These are phyloP conservation scores for Sarcophaga rosellei DNA, from an alignment of 2,888 invertebrate genomes.

Conservation along the genomic window DNA sequence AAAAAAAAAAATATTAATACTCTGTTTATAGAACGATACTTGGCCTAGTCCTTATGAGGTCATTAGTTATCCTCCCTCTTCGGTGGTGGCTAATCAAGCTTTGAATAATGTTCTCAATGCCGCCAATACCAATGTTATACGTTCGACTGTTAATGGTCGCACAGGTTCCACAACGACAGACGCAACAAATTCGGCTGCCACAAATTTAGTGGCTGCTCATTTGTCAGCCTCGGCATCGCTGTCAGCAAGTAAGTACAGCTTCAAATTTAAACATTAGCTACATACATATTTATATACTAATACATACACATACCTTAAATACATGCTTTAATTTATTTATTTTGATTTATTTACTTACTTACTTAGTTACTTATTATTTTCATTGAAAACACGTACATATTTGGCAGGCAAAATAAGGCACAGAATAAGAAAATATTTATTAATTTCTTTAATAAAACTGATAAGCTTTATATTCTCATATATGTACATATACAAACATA, in stretches of 20 bases:
- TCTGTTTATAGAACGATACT: constrained; percentile 75
- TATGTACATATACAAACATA: neutral
- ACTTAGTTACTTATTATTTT: constrained; percentile 18
- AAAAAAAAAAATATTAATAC: neutral
- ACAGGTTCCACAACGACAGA: constrained; percentile 70
- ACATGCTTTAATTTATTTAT: constrained; percentile 12
- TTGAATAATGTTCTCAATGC: constrained; percentile 67
- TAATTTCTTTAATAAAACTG: constrained; percentile 43
- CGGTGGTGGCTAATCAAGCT: constrained; percentile 72
- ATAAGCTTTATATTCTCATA: constrained; percentile 49
- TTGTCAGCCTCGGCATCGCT: constrained; percentile 87
- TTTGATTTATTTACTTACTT: constrained; percentile 25
- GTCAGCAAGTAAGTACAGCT: constrained; percentile 85
- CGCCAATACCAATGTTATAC: constrained; percentile 77
- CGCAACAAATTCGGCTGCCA: constrained; percentile 71
- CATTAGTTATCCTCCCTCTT: constrained; percentile 76
- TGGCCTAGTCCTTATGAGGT: constrained; percentile 78
- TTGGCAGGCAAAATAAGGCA: neutral
- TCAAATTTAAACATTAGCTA: neutral
- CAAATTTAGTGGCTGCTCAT: constrained; percentile 78
- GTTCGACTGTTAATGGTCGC: constrained; percentile 74
- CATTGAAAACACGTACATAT: constrained; percentile 35
- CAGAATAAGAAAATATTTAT: neutral
- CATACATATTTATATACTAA: neutral
- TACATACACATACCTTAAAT: neutral